These are phyloP conservation scores for Melanostoma mellinum DNA, from an alignment of 2,888 invertebrate genomes.

Conservation along the genomic window DNA sequence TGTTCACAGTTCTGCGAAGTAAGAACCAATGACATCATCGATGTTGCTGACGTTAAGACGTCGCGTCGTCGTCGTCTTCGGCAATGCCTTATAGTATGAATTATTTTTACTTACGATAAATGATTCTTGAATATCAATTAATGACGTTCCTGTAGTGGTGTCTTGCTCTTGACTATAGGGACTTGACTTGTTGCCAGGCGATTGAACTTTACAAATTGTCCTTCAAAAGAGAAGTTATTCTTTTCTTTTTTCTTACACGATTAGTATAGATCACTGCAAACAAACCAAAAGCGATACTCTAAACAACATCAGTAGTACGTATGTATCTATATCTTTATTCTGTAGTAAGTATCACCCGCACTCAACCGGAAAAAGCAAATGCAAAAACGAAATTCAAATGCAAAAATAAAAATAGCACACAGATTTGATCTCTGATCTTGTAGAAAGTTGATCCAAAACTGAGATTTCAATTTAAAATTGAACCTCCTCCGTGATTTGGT, in stretches of 20 bases:
- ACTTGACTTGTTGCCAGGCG: conserved; percentile 47
- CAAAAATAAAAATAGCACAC: conserved; percentile 26
- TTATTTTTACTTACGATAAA: conserved; percentile 46
- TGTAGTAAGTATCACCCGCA: conserved; percentile 50
- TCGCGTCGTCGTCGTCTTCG: conserved; percentile 23
- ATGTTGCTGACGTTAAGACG: conserved; percentile 18
- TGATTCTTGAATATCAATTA: conserved; percentile 58
- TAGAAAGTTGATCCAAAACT: conserved; percentile 70
- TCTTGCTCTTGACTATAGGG: conserved; percentile 3
- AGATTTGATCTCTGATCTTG: conserved; percentile 50
- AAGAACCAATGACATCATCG: conserved; percentile 67
- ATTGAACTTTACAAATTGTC: conserved; percentile 53
- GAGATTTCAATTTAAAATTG: conserved; percentile 46
- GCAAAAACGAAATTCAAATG: conserved; percentile 35
- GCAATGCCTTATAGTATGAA: conserved; percentile 24
- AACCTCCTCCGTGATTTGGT: conserved; percentile 49
- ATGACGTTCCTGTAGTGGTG: background rate
- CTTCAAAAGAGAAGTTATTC: conserved; percentile 16
- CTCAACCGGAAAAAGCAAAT: conserved; percentile 53
- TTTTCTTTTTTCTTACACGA: background rate
- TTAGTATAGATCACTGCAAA: background rate
- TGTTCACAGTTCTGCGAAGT: conserved; percentile 29
- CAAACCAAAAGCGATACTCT: too few species aligned
- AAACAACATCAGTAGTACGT: background rate
- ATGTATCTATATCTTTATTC: background rate